Evolutionary conservation across 2,113 vertebrate species (phyloP).

Genomic region (Zingel zingel): DNA sequence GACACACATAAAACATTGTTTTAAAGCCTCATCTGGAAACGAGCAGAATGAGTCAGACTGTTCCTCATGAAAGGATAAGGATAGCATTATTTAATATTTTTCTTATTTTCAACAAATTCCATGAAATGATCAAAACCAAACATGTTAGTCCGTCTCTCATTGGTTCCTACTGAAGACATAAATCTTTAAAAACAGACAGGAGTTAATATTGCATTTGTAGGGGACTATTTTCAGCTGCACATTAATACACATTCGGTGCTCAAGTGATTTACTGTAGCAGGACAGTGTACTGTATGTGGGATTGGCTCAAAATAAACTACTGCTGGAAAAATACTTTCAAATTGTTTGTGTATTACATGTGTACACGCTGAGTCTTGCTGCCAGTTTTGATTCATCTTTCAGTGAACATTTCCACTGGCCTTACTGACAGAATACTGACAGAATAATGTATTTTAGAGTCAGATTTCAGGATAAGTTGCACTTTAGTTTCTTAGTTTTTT

Average conservation of each 20-base stretch:
- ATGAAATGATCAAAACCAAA: neutral
- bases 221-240: neutral
- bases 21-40: neutral
- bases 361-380: neutral
- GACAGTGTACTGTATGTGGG: neutral
- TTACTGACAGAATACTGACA: neutral
- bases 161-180: neutral
- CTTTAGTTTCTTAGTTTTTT: neutral
- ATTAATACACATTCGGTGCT: neutral
- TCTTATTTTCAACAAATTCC: neutral
- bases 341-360: neutral
- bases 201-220: neutral
- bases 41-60: neutral
- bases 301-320: too few species aligned
- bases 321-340: neutral
- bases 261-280: neutral
- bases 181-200: neutral
- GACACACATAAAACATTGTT: neutral
- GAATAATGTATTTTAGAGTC: neutral
- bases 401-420: slow-evolving; percentile 1
- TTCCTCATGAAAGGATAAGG: neutral
- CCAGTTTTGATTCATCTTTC: slow-evolving; percentile 4
- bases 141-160: neutral
- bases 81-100: neutral
- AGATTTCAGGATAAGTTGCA: slow-evolving; percentile 13